These are phyloP conservation scores for Aptenodytes patagonicus DNA, from an alignment of 2,113 vertebrate genomes.

Conservation along the genomic window DNA sequence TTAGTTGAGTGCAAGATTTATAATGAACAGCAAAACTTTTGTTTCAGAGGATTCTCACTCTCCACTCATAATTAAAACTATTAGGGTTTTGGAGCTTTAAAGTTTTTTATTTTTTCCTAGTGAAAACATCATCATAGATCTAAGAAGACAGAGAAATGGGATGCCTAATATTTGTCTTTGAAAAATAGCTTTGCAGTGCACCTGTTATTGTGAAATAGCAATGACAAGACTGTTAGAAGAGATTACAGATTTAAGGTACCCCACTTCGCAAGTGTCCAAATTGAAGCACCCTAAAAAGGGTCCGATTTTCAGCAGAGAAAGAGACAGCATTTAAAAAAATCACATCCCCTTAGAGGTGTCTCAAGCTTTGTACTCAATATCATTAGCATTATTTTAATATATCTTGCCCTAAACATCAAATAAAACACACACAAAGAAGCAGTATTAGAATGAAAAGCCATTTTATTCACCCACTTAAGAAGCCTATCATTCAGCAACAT, in stretches of 20 bases:
- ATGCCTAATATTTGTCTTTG: not conserved
- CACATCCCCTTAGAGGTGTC: not conserved
- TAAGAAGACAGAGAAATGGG: not conserved
- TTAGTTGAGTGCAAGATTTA: not conserved
- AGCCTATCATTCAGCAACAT: not conserved
- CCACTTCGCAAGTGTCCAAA: not conserved
- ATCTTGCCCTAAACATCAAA: not conserved
- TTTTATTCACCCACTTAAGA: not conserved
- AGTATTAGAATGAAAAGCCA: not conserved
- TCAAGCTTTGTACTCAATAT: not conserved
- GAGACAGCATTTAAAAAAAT: not conserved
- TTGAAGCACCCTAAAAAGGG: not conserved
- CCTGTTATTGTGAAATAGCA: not conserved
- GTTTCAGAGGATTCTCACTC: not conserved
- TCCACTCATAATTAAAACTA: not conserved
- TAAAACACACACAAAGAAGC: not conserved
- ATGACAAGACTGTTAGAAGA: not conserved
- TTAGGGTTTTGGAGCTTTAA: not conserved
- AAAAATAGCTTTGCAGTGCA: not conserved
- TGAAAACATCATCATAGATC: not conserved
- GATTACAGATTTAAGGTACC: not conserved
- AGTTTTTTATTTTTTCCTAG: not conserved
- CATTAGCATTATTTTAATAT: not conserved
- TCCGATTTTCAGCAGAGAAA: not conserved
- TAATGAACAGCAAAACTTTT: not conserved